Evolutionary conservation across 2,797 vertebrate species (phyloP).

Genomic region (Anguilla megastoma): DNA sequence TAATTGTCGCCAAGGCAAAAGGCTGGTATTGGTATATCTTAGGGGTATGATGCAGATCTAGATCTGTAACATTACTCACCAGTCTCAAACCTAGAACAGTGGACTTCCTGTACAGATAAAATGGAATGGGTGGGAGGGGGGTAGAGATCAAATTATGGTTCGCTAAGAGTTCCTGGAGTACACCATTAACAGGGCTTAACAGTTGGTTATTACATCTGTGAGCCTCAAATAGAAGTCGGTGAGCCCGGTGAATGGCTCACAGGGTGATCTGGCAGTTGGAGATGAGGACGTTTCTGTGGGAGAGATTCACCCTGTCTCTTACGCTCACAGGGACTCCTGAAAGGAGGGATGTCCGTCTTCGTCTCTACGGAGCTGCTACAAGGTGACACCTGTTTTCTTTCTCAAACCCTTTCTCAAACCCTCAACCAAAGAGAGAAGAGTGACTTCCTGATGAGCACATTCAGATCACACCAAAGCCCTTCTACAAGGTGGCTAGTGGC

Average conservation of each 20-base stretch:
- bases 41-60: not conserved
- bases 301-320: not conserved
- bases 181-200: not conserved
- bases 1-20: not conserved
- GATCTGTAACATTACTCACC: not conserved
- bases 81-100: not conserved
- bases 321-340: not conserved
- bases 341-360: not conserved
- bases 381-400: conserved; percentile 16
- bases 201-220: conserved; percentile 4
- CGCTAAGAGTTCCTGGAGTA: not conserved
- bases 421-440: not conserved
- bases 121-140: not conserved
- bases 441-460: not conserved
- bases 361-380: not conserved
- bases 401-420: conserved; percentile 1
- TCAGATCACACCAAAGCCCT: not conserved
- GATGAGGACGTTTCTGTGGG: not conserved
- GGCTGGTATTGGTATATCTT: not conserved
- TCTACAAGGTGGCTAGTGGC: not conserved
- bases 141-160: not conserved
- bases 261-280: not conserved
- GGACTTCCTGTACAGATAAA: not conserved
- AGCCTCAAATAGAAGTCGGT: not conserved
- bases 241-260: not conserved